Conservation (phyloP, 2,888 invertebrate species). For the Ditylenchus weischeri region DNA sequence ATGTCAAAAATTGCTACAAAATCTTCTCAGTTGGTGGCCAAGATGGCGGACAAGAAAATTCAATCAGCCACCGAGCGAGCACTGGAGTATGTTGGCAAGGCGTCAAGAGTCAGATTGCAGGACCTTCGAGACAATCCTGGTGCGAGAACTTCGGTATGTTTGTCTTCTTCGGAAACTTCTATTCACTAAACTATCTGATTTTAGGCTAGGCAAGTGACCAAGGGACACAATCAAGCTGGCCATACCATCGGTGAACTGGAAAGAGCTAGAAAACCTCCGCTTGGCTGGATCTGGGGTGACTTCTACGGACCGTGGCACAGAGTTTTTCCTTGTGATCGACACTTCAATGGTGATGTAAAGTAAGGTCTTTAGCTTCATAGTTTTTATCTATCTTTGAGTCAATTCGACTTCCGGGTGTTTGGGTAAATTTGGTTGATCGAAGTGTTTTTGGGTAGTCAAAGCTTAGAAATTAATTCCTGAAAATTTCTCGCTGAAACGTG, state of each 20-base stretch:
- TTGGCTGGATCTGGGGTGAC: constrained; percentile 59
- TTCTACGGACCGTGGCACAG: constrained; percentile 57
- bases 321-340: constrained; percentile 53
- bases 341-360: constrained; percentile 56
- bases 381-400: constrained; percentile 12
- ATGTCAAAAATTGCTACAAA: too few species aligned
- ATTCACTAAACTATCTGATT: constrained; percentile 10
- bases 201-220: constrained; percentile 44
- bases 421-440: too few species aligned
- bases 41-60: neutral
- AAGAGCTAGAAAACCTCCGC: constrained; percentile 54
- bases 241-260: constrained; percentile 52
- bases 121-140: constrained; percentile 55
- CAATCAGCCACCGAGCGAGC: constrained; percentile 47
- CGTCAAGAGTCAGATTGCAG: constrained; percentile 46
- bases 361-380: constrained; percentile 19
- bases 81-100: constrained; percentile 44
- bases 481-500: too few species aligned
- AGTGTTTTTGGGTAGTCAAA: too few species aligned
- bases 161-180: neutral
- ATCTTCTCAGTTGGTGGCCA: too few species aligned
- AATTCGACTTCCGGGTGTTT: too few species aligned
- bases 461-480: too few species aligned
- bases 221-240: constrained; percentile 50
- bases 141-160: constrained; percentile 41